Conservation (phyloP, 1,140 invertebrate species). For the Dendrolimus kikuchii region DNA sequence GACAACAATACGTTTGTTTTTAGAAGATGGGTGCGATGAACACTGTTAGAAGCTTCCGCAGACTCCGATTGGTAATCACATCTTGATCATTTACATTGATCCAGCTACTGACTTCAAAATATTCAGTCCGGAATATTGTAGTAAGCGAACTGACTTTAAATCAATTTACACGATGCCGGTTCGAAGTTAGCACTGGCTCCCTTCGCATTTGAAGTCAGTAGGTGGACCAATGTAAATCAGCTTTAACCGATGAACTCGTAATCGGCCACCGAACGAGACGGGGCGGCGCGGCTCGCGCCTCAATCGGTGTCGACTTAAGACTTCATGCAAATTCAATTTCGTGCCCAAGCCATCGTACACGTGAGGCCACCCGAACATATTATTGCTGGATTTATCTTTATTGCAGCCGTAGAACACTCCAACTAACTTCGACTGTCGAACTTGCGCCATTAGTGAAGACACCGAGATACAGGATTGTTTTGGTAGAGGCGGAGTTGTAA, state of each 20-base stretch:
- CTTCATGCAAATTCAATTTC: constrained; percentile 71
- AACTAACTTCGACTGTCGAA: constrained; percentile 70
- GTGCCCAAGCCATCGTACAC: constrained; percentile 60
- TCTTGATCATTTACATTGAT: background rate
- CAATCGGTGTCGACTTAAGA: constrained; percentile 64
- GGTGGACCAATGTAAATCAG: background rate
- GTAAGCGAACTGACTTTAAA: too few species aligned
- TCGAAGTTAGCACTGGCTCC: too few species aligned
- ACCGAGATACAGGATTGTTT: constrained; percentile 69
- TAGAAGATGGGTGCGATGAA: background rate
- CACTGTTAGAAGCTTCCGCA: constrained; percentile 13
- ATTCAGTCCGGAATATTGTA: too few species aligned
- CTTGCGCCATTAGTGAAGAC: constrained; percentile 69
- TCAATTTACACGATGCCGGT: too few species aligned
- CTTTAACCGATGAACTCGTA: constrained; percentile 34
- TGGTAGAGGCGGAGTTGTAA: constrained; percentile 65
- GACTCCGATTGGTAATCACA: constrained; percentile 38
- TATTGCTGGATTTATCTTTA: constrained; percentile 72
- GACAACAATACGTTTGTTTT: too few species aligned
- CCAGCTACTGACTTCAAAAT: too few species aligned
- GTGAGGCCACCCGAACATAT: constrained; percentile 65
- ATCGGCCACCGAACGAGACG: constrained; percentile 50
- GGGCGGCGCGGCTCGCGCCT: constrained; percentile 39
- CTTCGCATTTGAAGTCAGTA: too few species aligned
- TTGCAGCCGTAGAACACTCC: constrained; percentile 65